Base-by-base conservation (phyloP, 2,797 vertebrate species). In the Sebastes oblongus region DNA sequence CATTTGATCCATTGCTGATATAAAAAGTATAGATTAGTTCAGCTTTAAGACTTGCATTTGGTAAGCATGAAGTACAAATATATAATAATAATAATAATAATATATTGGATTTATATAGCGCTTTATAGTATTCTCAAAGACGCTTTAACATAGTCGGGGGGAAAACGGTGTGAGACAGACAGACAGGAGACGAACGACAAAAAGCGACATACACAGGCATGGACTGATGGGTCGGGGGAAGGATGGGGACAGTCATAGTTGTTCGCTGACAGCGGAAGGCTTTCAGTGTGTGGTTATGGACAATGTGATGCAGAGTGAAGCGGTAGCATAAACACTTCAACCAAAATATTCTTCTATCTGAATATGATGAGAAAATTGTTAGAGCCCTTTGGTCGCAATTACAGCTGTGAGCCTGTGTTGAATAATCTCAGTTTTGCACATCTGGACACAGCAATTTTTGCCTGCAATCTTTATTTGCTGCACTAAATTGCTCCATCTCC, bases 381-480 rank as follows among this genome's bases (percentile, higher is more conserved):
- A 7, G n/a, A 82, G 64, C 76, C 74, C 83, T 72, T 88, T 88
- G 83, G 87, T 86, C 69, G 72, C 85, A 91, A 80, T 92, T 83
- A 88, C 59, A 86, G 77, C 78, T 25, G 39, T 50, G 69, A 83
- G 69, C 22, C 71, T 73, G 30, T 14, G 29, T 46, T 78, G 56
- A 86, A 85, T 75, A 72, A 82, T 72, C 46, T 78, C 68, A 69
- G 66, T 9, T 73, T 74, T 85, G 84, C 86, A 92, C 89, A 91
- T 93, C 90, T 91, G 91, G 89, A 91, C 58, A 66, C 34, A 71
- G 81, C 74, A 81, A 72, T 85, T 86, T 85, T 64, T 78, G 62
- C 20, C 61, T 50, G 42, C 81, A 79, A 72, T 88, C 66, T 54
- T 75, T 74, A 65, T 60, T 84, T 78, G 50, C 61, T 72, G 62